Percentiles rank a stretch among this genome's conserved stretches.
These are phyloP conservation scores for Phalacrocorax pelagicus DNA, from an alignment of 2,113 vertebrate genomes.

Conservation along the genomic window DNA sequence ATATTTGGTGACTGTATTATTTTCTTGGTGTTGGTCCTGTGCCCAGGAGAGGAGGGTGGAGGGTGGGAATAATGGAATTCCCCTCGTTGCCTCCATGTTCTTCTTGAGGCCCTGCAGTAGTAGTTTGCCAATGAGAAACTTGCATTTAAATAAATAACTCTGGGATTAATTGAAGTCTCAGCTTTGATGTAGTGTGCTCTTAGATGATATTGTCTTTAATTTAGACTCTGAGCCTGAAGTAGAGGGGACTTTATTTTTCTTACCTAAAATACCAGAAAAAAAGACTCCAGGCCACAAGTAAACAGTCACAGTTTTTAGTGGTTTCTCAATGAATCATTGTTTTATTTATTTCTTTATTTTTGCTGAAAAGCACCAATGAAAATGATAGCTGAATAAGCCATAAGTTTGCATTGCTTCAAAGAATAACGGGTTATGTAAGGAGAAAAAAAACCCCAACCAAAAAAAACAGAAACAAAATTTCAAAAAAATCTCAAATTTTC, in stretches of 20 bases:
- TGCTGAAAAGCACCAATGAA: background rate
- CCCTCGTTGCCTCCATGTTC: background rate
- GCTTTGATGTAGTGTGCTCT: background rate
- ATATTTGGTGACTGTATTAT: background rate
- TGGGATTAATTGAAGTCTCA: background rate
- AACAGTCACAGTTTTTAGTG: background rate
- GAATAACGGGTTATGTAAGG: background rate
- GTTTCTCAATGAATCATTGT: background rate
- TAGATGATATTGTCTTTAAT: background rate
- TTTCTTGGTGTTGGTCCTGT: constrained; percentile 4
- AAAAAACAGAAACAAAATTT: background rate
- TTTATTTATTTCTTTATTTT: background rate
- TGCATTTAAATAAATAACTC: constrained; percentile 2
- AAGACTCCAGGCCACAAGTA: background rate
- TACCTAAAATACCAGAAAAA: background rate
- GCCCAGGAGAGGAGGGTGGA: background rate
- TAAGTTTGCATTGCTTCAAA: background rate
- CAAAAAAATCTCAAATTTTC: background rate
- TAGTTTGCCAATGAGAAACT: background rate
- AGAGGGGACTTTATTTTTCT: background rate
- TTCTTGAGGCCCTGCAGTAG: background rate
- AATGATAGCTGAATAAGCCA: background rate
- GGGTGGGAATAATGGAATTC: constrained; percentile 4
- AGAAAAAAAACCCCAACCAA: background rate
- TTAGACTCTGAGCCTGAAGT: background rate